Evolutionary conservation across 2,113 vertebrate species (phyloP), one percentile per base, ranked within the genome.

Genomic region (Pterocles orientalis): DNA sequence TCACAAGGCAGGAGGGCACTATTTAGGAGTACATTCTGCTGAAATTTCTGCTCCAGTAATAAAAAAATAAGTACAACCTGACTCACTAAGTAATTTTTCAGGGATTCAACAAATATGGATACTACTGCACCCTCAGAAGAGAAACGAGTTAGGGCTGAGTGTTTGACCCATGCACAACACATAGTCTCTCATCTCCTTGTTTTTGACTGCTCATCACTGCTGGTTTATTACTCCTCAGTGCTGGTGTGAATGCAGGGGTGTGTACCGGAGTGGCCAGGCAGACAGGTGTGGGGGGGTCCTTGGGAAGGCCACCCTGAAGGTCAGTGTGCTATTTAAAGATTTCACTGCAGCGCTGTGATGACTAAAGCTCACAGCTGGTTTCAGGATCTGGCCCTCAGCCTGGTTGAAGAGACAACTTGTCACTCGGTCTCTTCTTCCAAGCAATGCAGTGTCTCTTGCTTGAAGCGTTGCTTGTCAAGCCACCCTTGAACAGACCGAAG

Each of bases 201-300:
- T 88, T 75, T 50, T 76, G 8, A 18, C 23, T 47, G 54, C 57
- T 70, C 47, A 29, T 39, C 31, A 10, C 0, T 50, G 12, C 36
- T 68, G 56, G 29, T 60, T 83, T 73, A 24, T 50, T 66, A 0
- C 19, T 70, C 56, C 50, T 54, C 14, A 18, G 76, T 28, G 47
- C 31, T 36, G 15, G 3, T 43, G 31, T 47, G 23, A 29, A 20
- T 71, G 72, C 31, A 20, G 20, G 12, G 7, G 28, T 29, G 34
- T 61, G 45, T 7, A 29, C n/a, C 1, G 0, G n/a, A 92, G 41
- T 10, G 36, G 29, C 15, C 47, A 23, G 0, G 0, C 15, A 71
- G 60, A 41, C 16, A 57, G 73, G 34, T 47, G 34, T 10, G n/a
- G 6, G 5, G 9, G 7, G 10, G 7, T 60, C 36, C n/a, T 47